Conservation (phyloP, 2,888 invertebrate genomes). For the Chironomus riparius region DNA sequence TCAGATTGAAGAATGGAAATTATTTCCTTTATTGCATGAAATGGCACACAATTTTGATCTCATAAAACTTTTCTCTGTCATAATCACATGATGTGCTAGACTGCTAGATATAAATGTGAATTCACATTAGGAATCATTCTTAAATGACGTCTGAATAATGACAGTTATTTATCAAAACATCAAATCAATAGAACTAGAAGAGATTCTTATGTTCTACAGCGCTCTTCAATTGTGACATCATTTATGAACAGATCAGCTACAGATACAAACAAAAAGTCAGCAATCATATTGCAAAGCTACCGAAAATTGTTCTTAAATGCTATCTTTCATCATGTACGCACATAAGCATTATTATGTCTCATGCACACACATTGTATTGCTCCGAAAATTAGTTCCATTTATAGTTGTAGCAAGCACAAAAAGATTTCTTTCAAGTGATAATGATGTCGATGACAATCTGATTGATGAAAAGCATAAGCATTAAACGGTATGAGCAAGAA, state of each 20-base stretch:
- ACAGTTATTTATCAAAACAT: too few species aligned
- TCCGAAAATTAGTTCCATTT: conserved; percentile 8
- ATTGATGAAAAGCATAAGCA: background rate
- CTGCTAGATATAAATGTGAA: background rate
- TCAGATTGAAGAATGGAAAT: background rate
- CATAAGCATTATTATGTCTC: background rate
- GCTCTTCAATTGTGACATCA: too few species aligned
- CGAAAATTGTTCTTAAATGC: background rate
- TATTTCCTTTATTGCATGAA: background rate
- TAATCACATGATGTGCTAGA: background rate
- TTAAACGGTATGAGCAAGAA: background rate
- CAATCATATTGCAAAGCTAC: background rate
- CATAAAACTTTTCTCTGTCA: background rate
- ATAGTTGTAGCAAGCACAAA: background rate
- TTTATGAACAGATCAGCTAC: too few species aligned
- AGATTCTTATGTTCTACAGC: too few species aligned
- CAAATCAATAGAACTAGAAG: too few species aligned
- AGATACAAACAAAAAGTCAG: background rate
- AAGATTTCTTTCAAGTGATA: background rate
- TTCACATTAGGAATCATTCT: background rate
- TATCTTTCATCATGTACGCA: background rate
- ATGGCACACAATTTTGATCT: background rate
- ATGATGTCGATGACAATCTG: conserved; percentile 8
- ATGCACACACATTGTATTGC: background rate
- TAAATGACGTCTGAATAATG: too few species aligned